Evolutionary conservation across 2,797 vertebrate species (phyloP).

Genomic region (Periparus ater): DNA sequence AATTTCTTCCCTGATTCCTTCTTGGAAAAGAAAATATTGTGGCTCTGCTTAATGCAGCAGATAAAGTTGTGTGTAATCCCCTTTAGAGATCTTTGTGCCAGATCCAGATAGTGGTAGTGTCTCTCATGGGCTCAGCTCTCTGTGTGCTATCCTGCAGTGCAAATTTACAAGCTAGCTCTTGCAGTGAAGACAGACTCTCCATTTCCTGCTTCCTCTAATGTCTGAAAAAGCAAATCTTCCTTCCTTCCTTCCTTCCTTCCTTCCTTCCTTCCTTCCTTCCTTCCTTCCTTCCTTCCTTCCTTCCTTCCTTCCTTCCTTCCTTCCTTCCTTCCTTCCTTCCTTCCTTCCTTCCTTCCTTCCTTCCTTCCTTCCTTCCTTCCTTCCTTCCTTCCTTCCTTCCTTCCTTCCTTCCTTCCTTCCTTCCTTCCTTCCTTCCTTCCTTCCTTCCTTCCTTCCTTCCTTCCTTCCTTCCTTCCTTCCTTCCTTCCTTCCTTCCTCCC

Average conservation of each 20-base stretch:
- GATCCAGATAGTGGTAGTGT: background rate
- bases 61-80: background rate
- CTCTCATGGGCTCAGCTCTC: background rate
- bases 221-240: background rate
- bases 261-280: background rate
- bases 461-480: too few relatives aligned
- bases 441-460: too few relatives aligned
- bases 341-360: too few relatives aligned
- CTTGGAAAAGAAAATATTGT: background rate
- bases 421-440: too few relatives aligned
- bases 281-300: background rate
- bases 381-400: background rate
- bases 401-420: too few relatives aligned
- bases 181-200: background rate
- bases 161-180: background rate
- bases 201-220: background rate
- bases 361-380: too few relatives aligned
- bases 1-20: background rate
- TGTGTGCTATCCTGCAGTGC: background rate
- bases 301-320: background rate
- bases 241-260: background rate
- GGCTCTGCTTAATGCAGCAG: background rate
- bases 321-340: too few relatives aligned
- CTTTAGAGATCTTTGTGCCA: background rate
- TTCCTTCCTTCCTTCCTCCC: too few relatives aligned